These are phyloP conservation scores for Meteorus sp. DNA, from an alignment of 1,140 invertebrate genomes.

Conservation along the genomic window DNA sequence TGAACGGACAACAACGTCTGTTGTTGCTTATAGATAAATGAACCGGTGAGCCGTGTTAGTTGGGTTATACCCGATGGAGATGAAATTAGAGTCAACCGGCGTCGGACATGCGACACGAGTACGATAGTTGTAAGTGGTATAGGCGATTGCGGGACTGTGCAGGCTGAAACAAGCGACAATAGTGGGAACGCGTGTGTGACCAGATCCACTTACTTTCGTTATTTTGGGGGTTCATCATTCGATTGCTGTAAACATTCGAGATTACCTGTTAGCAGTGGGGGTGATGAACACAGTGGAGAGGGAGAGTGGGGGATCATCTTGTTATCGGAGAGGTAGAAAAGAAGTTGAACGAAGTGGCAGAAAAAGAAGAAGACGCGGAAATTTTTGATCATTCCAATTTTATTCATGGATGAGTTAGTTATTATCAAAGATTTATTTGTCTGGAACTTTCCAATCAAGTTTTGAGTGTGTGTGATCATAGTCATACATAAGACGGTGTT, in stretches of 20 bases:
- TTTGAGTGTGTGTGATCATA: too few relatives aligned
- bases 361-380: too few relatives aligned
- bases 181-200: not conserved
- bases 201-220: not conserved
- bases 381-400: too few relatives aligned
- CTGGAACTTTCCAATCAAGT: not conserved
- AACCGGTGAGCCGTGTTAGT: slow-evolving; percentile 12
- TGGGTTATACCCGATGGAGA: not conserved
- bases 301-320: too few relatives aligned
- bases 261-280: too few relatives aligned
- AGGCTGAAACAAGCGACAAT: too few relatives aligned
- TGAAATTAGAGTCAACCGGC: not conserved
- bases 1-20: slow-evolving; percentile 45
- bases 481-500: too few relatives aligned
- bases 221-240: too few relatives aligned
- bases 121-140: slow-evolving; percentile 26
- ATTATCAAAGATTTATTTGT: not conserved
- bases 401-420: not conserved
- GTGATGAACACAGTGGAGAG: too few relatives aligned
- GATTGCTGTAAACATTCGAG: too few relatives aligned
- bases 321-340: too few relatives aligned
- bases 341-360: too few relatives aligned
- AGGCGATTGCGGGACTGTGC: slow-evolving; percentile 18
- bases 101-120: slow-evolving; percentile 26
- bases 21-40: not conserved